phyloP scores from a whole-genome alignment of 2,113 vertebrate genomes.

The Lycaon pictus region DNA sequence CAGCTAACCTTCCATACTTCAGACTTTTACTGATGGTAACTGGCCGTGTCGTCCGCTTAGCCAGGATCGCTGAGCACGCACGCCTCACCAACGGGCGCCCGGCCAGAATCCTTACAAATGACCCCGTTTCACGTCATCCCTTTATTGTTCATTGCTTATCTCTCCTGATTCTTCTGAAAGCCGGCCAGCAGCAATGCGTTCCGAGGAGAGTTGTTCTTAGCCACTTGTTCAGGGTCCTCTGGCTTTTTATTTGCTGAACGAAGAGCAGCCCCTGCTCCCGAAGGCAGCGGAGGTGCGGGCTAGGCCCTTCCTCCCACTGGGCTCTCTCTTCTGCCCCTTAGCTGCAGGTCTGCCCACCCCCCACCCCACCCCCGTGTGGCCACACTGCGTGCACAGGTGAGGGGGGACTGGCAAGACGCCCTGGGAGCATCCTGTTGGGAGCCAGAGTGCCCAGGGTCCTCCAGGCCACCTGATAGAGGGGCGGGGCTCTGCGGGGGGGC shows the following conservation, averaged over 20 bases:
- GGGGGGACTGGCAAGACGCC: background rate
- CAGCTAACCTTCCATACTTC: too few relatives aligned
- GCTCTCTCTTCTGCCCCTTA: background rate
- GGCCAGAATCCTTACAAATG: rapidly evolving
- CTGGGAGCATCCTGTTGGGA: background rate
- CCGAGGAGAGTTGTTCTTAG: background rate
- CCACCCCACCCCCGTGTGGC: background rate
- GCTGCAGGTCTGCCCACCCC: background rate
- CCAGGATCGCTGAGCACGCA: background rate
- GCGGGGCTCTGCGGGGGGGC: too few relatives aligned
- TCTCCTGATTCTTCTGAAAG: background rate
- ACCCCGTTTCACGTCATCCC: too few relatives aligned
- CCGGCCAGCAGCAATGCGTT: background rate
- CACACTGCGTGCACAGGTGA: background rate
- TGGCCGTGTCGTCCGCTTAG: background rate
- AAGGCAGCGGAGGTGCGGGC: background rate
- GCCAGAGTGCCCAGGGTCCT: background rate
- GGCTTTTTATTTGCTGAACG: background rate
- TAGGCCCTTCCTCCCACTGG: background rate
- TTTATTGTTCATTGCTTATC: background rate
- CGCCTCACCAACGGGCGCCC: rapidly evolving
- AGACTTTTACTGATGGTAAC: background rate
- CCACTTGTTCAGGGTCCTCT: too few relatives aligned
- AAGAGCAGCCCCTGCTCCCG: too few relatives aligned
- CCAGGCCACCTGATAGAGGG: too few relatives aligned